Evolutionary conservation across 2,113 vertebrate genomes (phyloP).

Genomic region (Setophaga coronata): DNA sequence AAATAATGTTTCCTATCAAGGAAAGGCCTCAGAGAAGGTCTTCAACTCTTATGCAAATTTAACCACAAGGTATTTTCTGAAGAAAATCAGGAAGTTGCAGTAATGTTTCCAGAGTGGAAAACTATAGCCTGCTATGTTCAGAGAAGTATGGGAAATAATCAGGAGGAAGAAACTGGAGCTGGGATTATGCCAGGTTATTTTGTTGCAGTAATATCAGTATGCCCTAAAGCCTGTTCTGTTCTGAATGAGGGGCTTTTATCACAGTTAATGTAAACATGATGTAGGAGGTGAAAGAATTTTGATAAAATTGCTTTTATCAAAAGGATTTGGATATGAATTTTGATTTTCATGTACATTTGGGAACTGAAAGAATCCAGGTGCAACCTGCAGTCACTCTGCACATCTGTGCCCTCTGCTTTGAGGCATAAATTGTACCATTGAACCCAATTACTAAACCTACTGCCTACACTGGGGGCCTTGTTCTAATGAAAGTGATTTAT

Average conservation of each 20-base stretch:
- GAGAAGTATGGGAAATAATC: background rate
- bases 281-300: background rate
- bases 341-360: background rate
- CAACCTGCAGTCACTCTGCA: background rate
- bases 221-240: background rate
- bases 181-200: background rate
- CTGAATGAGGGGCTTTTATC: background rate
- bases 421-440: background rate
- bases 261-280: background rate
- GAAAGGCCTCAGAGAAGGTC: background rate
- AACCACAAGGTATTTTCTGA: background rate
- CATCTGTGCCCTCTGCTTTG: background rate
- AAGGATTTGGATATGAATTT: background rate
- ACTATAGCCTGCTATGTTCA: background rate
- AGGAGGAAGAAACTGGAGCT: background rate
- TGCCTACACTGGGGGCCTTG: background rate
- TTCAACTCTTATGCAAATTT: background rate
- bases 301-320: background rate
- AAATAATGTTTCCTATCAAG: background rate
- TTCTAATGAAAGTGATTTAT: background rate
- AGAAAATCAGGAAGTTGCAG: background rate
- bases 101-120: background rate
- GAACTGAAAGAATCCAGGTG: background rate
- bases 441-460: background rate
- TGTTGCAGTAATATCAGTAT: background rate